Conservation (phyloP, 2,113 vertebrate genomes). For the Neoarius graeffei region DNA sequence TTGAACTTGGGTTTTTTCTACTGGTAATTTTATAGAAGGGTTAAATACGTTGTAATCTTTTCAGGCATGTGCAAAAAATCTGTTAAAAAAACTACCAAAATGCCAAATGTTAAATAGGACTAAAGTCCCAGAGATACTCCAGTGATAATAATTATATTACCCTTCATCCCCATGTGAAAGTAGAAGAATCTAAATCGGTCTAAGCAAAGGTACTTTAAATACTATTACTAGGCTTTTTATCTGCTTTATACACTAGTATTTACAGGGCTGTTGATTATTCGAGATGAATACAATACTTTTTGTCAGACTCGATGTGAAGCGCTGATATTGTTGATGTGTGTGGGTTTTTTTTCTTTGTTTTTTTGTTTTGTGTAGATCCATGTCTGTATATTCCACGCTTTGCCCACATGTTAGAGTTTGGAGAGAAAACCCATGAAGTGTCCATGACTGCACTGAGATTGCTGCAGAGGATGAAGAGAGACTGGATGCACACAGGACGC, state of each 20-base stretch:
- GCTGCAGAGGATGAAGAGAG: constrained; percentile 95
- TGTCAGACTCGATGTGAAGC: not conserved
- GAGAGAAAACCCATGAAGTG: constrained; percentile 92
- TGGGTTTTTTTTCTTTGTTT: not conserved
- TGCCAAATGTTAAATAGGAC: not conserved
- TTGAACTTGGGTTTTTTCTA: not conserved
- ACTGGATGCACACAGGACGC: constrained; percentile 98
- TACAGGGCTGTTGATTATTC: not conserved
- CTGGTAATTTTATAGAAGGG: not conserved
- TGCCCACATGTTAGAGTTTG: constrained; percentile 95
- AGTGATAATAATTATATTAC: not conserved
- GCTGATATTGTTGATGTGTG: not conserved
- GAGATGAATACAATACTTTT: not conserved
- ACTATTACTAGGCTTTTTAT: not conserved
- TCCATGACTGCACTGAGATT: constrained; percentile 96
- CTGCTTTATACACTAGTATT: not conserved
- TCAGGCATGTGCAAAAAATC: not conserved
- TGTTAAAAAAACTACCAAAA: not conserved
- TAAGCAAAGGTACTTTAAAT: not conserved
- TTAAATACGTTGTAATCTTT: not conserved
- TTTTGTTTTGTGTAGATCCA: constrained; percentile 75
- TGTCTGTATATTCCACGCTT: constrained; percentile 97
- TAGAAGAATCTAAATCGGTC: too few species aligned
- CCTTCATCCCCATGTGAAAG: not conserved
- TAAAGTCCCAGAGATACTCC: not conserved